These are phyloP conservation scores for Chelonia mydas DNA, from an alignment of 2,797 vertebrate genomes.

Conservation along the genomic window DNA sequence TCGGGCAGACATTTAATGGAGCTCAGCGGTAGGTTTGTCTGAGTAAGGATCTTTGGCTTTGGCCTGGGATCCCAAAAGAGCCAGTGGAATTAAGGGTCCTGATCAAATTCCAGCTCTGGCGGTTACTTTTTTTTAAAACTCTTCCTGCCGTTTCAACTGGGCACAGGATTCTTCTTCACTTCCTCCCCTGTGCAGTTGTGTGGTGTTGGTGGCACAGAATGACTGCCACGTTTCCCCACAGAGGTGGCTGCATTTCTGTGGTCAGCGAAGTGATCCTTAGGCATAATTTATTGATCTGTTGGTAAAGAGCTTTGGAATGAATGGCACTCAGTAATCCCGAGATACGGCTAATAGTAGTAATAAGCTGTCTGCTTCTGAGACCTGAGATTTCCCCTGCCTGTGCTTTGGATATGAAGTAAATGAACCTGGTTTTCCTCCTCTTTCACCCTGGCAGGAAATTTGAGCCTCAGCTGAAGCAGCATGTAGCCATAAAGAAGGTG, in stretches of 20 bases:
- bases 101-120: background rate
- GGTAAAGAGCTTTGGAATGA: background rate
- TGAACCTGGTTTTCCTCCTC: background rate
- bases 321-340: background rate
- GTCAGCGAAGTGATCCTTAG: background rate
- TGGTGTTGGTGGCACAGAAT: background rate
- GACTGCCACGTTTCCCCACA: background rate
- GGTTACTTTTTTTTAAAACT: background rate
- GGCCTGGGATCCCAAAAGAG: background rate
- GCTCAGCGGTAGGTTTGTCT: background rate
- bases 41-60: background rate
- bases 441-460: slow-evolving; percentile 79
- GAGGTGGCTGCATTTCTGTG: background rate
- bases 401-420: background rate
- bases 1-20: background rate
- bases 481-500: slow-evolving; percentile 94
- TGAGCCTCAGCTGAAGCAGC: slow-evolving; percentile 85
- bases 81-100: background rate
- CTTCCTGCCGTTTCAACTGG: background rate
- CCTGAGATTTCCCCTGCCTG: background rate
- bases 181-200: background rate
- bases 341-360: background rate
- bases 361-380: background rate
- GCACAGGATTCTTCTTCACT: background rate
- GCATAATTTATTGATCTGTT: background rate